Evolutionary conservation across 2,797 vertebrate genomes (phyloP), one percentile per base, ranked within the genome.

Genomic region (Chelmon rostratus): DNA sequence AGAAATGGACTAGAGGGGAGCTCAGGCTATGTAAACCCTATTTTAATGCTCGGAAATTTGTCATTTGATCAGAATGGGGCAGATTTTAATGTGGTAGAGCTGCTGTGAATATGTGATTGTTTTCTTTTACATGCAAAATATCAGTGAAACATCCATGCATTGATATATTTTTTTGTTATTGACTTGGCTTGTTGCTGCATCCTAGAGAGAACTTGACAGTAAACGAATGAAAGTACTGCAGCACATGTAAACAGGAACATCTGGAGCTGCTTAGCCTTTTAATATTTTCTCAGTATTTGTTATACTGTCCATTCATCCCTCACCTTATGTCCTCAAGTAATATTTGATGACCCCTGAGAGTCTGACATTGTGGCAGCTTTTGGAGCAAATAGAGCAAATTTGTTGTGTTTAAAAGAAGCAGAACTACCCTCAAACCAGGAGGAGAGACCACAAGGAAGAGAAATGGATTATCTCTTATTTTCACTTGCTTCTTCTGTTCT

Each of bases 231-330:
- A 19, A 50, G 56, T 67, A 6, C 68, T 68, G 44, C 50, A 85
- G 78, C 65, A 16, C 19, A 31, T 64, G 46, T 70, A 79, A 79
- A 71, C n/a, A 31, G 44, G 31, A 76, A 75, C 74, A 93, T 93
- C 82, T 94, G 89, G 83, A 66, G 85, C 73, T 46, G 76, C 73
- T 93, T 84, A 89, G 69, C 37, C 54, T 78, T 87, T 84, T 90
- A 68, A 64, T 83, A 90, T 89, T 89, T 86, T 71, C 61, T 47
- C 49, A 47, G 64, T 80, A 61, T 67, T 87, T 72, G 6, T 72
- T 74, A 3, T 31, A 15, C 61, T 70, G 66, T 73, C 75, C 73
- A 74, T 80, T 87, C 81, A 71, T 78, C 64, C 68, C 35, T n/a
- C 42, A 49, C 23, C 63, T 64, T 38, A 75, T 73, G 58, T 84